Conservation (phyloP, 2,113 vertebrate species). For the Syngnathus typhle region DNA sequence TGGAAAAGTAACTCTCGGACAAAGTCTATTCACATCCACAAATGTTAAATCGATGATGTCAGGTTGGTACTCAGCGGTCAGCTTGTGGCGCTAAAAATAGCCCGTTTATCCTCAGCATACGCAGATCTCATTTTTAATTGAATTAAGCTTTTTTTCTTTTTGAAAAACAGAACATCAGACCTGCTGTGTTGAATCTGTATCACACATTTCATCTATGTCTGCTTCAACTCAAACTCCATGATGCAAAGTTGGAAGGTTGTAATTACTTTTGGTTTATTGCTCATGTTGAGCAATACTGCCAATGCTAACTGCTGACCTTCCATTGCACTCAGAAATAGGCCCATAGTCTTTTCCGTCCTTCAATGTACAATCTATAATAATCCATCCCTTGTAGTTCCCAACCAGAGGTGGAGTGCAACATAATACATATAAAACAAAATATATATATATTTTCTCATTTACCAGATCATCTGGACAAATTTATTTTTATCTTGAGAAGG, state of each 20-base stretch:
- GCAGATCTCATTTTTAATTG: conserved; percentile 29
- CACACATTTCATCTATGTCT: conserved; percentile 9
- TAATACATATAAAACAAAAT: background rate
- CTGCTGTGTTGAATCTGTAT: conserved; percentile 18
- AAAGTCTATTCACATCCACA: conserved; percentile 50
- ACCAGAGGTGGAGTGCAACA: background rate
- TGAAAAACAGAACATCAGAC: background rate
- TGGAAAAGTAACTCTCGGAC: conserved; percentile 50
- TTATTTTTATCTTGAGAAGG: conserved; percentile 4
- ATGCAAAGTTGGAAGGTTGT: conserved; percentile 12
- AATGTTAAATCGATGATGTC: conserved; percentile 52
- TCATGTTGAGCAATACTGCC: conserved; percentile 53
- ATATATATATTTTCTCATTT: too few species aligned
- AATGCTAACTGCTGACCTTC: conserved; percentile 60
- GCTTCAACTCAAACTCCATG: conserved; percentile 13
- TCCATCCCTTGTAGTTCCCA: background rate
- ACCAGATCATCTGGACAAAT: too few species aligned
- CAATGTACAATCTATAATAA: background rate
- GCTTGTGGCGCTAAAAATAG: conserved; percentile 42
- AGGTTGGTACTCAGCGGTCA: conserved; percentile 58
- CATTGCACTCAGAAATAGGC: conserved; percentile 14
- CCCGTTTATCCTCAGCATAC: conserved; percentile 28
- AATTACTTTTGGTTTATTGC: conserved; percentile 46
- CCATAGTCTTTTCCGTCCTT: background rate
- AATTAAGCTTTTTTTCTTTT: conserved; percentile 28